Percentiles rank a stretch among this genome's conserved stretches.
Conservation (phyloP, 2,113 vertebrate genomes). For the Cygnus buccinator region DNA sequence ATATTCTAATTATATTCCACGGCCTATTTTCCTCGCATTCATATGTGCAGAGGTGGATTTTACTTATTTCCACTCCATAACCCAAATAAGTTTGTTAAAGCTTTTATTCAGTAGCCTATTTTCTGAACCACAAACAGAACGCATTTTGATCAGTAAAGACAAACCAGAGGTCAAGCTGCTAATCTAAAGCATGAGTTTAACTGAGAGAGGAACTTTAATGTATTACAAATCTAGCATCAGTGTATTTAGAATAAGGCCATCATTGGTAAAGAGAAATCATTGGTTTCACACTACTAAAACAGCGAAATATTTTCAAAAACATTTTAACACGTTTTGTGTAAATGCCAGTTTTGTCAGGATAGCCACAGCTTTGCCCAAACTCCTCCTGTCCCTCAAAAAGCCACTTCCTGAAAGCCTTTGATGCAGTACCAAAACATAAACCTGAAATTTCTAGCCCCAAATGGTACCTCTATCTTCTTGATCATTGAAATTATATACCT, state of each 20-base stretch:
- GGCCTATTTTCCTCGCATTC: background rate
- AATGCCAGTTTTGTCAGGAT: background rate
- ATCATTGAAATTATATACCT: background rate
- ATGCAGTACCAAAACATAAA: background rate
- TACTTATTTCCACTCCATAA: background rate
- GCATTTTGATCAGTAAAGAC: background rate
- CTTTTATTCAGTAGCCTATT: background rate
- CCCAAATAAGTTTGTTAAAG: background rate
- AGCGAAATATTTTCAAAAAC: background rate
- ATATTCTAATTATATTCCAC: background rate
- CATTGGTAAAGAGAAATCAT: background rate
- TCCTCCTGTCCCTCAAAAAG: background rate
- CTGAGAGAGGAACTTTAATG: background rate
- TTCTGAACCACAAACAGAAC: background rate
- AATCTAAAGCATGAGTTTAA: background rate
- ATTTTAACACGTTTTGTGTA: background rate
- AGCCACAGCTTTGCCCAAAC: background rate
- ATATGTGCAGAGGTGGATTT: background rate
- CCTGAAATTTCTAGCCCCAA: background rate
- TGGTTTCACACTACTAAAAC: background rate
- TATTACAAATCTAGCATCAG: background rate
- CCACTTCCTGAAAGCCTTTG: background rate
- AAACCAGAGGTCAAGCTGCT: background rate
- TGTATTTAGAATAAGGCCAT: background rate
- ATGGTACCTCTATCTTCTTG: background rate